Evolutionary conservation across 2,797 vertebrate genomes (phyloP), one percentile per base, ranked within the genome.

Genomic region (Acridotheres tristis): DNA sequence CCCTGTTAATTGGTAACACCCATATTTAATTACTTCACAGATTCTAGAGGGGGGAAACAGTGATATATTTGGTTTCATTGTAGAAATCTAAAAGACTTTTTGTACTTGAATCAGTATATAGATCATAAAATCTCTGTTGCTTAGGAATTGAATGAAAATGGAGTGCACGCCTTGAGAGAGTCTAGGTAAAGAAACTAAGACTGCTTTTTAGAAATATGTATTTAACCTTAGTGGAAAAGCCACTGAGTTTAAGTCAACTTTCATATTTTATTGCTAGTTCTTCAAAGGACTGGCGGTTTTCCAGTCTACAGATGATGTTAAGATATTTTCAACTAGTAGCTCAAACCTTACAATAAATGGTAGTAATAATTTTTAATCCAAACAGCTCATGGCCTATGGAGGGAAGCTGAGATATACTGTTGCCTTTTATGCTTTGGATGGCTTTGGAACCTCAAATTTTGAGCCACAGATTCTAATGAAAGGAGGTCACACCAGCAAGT

Each of bases 401-500:
- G 99, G 99, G 25, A 97, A 97, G 58, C 96, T 99, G 54, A 98
- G 97, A 13, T 99, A 99, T 43, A 83, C 93, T 5, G 89, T 98
- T 77, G 97, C 97, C 57, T 99, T 99, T 97, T 98, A 98, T 29
- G 98, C 99, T 51, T 96, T 98, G 75, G 91, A 98, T 2, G 98
- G 98, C 42, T 73, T 89, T 4, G 99, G 99, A 47, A 95, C 98
- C 65, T 98, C 98, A 93, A 99, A 99, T 96, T 98, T 98, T 82
- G 99, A 99, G 96, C 99, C 99, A 61, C 99, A 99, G 89, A 97
- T 99, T 72, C 96, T 99, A 90, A 98, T 99, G 90, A 99, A 97
- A 90, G 99, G 99, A 12, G 99, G 99, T 47, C 94, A 82, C 38
- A 63, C 97, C 53, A 98, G 97, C 69, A 99, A 99, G 91, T 75